phyloP scores from a whole-genome alignment of 2,797 vertebrate species.

The Myotis planiceps region DNA sequence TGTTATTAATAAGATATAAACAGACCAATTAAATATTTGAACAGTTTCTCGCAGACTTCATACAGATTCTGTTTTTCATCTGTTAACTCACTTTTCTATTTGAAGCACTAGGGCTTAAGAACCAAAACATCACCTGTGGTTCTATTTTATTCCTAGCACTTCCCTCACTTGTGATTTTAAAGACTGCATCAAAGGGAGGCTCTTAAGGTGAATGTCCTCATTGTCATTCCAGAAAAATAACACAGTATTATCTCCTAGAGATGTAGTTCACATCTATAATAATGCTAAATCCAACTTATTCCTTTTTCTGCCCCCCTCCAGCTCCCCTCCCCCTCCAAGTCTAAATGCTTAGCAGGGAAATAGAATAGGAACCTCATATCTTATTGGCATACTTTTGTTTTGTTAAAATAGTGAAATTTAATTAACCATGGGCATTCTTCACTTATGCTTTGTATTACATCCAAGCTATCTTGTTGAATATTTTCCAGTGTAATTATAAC shows the following conservation, averaged over 20 bases:
- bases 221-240: constrained; percentile 84
- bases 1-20: constrained; percentile 68
- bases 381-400: constrained; percentile 63
- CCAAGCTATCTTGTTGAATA: constrained; percentile 24
- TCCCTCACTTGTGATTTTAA: constrained; percentile 75
- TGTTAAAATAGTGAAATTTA: constrained; percentile 67
- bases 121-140: constrained; percentile 78
- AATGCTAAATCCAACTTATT: constrained; percentile 66
- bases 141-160: constrained; percentile 79
- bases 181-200: constrained; percentile 72
- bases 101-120: constrained; percentile 68
- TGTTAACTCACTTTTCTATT: constrained; percentile 66
- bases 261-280: constrained; percentile 79
- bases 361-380: constrained; percentile 41
- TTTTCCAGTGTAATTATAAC: constrained; percentile 57
- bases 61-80: constrained; percentile 56
- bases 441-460: constrained; percentile 26
- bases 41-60: constrained; percentile 65
- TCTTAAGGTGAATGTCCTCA: constrained; percentile 78
- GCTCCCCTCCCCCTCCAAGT: neutral
- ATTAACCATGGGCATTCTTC: constrained; percentile 65
- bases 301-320: constrained; percentile 49
- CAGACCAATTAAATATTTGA: constrained; percentile 79
- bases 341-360: constrained; percentile 68
- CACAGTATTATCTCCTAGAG: constrained; percentile 75